Percentiles rank a stretch among this genome's conserved stretches.
Evolutionary conservation across 2,797 vertebrate species (phyloP).

Genomic region (Erpetoichthys calabaricus): DNA sequence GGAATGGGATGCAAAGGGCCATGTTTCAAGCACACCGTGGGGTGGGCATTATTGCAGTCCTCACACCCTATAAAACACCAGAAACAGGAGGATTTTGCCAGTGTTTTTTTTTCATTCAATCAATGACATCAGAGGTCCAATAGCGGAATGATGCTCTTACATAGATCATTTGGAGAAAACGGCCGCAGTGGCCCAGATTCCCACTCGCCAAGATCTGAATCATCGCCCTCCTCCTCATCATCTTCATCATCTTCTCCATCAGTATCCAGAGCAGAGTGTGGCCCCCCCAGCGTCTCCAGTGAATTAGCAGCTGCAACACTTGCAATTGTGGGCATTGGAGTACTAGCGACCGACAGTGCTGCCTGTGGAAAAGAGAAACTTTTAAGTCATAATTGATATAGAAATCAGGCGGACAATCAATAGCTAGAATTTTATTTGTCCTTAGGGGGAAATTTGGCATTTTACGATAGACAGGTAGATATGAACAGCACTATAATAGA

Average conservation of each 20-base stretch:
- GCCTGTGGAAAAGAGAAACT: constrained; percentile 39
- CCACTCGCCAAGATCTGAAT: constrained; percentile 89
- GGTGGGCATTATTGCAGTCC: constrained; percentile 78
- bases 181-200: constrained; percentile 66
- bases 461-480: no score
- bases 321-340: constrained; percentile 64
- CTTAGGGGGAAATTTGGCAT: no score
- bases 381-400: no score
- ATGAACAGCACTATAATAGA: no score
- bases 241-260: constrained; percentile 55
- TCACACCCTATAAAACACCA: constrained; percentile 74
- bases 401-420: no score
- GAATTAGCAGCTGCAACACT: constrained; percentile 56
- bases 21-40: constrained; percentile 74
- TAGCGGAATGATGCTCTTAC: constrained; percentile 46
- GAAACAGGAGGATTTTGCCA: background rate
- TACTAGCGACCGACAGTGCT: constrained; percentile 61
- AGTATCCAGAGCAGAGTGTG: constrained; percentile 77
- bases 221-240: constrained; percentile 55
- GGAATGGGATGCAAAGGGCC: constrained; percentile 85
- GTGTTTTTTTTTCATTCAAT: no score
- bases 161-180: constrained; percentile 83
- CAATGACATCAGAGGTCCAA: constrained; percentile 1
- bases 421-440: no score
- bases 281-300: constrained; percentile 57